Conservation (phyloP, 2,888 invertebrate genomes). For the Troglohyphantes excavatus region DNA sequence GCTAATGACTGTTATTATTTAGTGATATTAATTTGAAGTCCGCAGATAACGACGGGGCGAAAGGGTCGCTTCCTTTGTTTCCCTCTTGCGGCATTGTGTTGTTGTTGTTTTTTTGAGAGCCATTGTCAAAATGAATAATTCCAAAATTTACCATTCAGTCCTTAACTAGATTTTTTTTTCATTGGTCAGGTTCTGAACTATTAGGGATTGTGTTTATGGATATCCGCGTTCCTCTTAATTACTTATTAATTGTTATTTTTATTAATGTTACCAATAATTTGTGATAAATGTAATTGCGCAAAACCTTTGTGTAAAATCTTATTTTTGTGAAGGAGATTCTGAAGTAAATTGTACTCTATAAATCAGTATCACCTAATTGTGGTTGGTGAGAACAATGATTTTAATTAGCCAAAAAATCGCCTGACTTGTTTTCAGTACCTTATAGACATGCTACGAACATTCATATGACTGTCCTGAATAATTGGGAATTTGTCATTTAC, state of each 20-base stretch:
- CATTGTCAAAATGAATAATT: conserved; percentile 56
- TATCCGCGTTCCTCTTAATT: neutral
- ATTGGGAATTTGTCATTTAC: too few species aligned
- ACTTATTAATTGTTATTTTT: neutral
- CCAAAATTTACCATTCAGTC: conserved; percentile 34
- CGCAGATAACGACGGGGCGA: conserved; percentile 44
- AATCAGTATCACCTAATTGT: too few species aligned
- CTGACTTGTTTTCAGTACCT: too few species aligned
- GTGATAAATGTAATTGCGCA: neutral
- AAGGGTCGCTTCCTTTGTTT: conserved; percentile 56
- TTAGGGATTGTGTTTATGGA: neutral
- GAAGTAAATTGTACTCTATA: too few species aligned
- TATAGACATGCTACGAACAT: too few species aligned
- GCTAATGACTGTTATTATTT: conserved; percentile 76
- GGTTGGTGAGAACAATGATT: too few species aligned
- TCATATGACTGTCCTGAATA: too few species aligned
- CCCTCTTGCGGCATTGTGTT: conserved; percentile 36
- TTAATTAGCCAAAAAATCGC: too few species aligned
- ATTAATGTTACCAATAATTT: neutral
- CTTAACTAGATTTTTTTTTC: conserved; percentile 22
- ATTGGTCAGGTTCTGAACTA: neutral
- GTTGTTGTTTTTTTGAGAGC: conserved; percentile 53
- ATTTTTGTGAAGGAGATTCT: too few species aligned
- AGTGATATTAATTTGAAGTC: conserved; percentile 64
- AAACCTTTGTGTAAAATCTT: neutral